Evolutionary conservation across 37 sponge, comb jelly and placozoan genomes (phyloP).

Genomic region (Aplysina aerophoba): DNA sequence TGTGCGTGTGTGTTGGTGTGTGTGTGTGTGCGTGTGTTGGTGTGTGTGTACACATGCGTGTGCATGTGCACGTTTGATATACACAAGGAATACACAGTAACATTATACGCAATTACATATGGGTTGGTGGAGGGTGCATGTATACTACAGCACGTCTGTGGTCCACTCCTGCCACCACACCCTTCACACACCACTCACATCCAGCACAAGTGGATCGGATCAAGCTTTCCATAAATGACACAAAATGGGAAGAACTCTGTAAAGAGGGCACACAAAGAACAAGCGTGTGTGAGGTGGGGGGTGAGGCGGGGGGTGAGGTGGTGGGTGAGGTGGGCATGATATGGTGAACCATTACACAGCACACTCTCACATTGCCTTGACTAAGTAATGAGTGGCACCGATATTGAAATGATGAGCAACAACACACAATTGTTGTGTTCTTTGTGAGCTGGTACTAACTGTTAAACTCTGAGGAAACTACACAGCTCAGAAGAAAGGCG

Average conservation of each 20-base stretch:
- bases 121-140: too few species aligned
- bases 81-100: neutral
- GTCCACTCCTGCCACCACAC: too few species aligned
- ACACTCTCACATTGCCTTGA: neutral
- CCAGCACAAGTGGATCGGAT: constrained; percentile 31
- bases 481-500: too few species aligned
- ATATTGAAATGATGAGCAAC: too few species aligned
- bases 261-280: neutral
- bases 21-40: neutral
- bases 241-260: constrained; percentile 49
- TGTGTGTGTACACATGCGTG: neutral
- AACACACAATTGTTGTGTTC: too few species aligned
- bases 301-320: too few species aligned
- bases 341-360: neutral
- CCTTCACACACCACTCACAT: constrained; percentile 32
- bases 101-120: too few species aligned
- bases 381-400: too few species aligned
- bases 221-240: constrained; percentile 36
- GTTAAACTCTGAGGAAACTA: too few species aligned
- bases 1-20: neutral
- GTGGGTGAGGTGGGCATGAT: too few species aligned
- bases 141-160: too few species aligned
- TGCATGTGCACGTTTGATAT: neutral
- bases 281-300: neutral
- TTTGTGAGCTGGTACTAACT: too few species aligned